Percentiles rank a stretch among this genome's conserved stretches.
Conservation (phyloP, 1,140 invertebrate species). For the Calycopis cecrops region DNA sequence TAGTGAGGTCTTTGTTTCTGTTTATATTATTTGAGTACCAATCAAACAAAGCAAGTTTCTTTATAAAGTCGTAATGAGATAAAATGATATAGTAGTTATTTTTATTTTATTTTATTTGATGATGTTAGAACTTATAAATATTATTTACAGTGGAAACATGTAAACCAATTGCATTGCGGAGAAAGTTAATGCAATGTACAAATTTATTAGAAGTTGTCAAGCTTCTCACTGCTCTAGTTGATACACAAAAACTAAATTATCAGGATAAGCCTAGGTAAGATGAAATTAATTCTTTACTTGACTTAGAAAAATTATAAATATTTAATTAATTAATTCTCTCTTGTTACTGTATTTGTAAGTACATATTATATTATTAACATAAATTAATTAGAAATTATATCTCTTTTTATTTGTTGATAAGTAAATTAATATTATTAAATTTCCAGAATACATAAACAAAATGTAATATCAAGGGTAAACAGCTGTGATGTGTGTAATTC, state of each 20-base stretch:
- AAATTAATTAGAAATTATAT: too few relatives aligned
- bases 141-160: slow-evolving; percentile 63
- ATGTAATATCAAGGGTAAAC: slow-evolving; percentile 8
- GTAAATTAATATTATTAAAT: background rate
- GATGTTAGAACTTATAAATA: background rate
- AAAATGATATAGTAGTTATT: background rate
- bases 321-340: too few relatives aligned
- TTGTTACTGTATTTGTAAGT: too few relatives aligned
- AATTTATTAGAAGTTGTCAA: slow-evolving; percentile 58
- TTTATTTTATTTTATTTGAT: too few relatives aligned
- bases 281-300: background rate
- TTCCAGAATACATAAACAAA: slow-evolving; percentile 23
- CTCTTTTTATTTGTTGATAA: too few relatives aligned
- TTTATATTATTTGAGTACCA: too few relatives aligned
- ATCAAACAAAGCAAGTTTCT: too few relatives aligned
- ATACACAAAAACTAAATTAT: slow-evolving; percentile 43
- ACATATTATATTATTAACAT: too few relatives aligned
- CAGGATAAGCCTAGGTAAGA: slow-evolving; percentile 34
- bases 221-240: slow-evolving; percentile 47
- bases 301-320: background rate
- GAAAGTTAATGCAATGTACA: slow-evolving; percentile 51
- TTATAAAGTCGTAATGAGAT: too few relatives aligned
- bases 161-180: slow-evolving; percentile 52
- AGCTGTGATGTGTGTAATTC: slow-evolving; percentile 42
- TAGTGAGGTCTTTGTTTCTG: too few relatives aligned